Conservation (phyloP, 35 echinoderm and acorn worm genomes). For the Eucidaris tribuloides region DNA sequence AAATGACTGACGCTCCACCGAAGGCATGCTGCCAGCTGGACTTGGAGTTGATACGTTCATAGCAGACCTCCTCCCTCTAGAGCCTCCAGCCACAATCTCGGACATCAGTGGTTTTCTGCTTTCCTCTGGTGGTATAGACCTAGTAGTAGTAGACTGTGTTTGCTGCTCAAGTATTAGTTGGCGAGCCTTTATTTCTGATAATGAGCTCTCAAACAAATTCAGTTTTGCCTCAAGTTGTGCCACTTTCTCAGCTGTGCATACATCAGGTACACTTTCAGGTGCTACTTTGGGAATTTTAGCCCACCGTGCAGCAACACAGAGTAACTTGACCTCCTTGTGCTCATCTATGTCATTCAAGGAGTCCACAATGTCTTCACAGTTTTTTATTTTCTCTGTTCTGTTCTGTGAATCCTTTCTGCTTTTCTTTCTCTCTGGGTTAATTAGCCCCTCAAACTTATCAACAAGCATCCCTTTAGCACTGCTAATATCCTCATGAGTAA, state of each 20-base stretch:
- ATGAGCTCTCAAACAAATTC: background rate
- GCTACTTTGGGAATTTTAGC: background rate
- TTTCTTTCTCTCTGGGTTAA: background rate
- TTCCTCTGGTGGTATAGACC: no score
- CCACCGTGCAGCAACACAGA: background rate
- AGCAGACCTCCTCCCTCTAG: background rate
- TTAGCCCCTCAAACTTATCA: background rate
- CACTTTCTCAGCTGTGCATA: background rate
- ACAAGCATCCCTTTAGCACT: background rate
- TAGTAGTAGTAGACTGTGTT: background rate
- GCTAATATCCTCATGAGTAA: background rate
- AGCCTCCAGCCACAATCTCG: background rate
- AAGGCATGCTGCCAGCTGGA: background rate
- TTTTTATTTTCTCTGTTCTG: background rate
- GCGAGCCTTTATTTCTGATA: background rate
- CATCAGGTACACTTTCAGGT: background rate
- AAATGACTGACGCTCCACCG: background rate
- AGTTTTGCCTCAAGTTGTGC: background rate
- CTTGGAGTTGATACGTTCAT: background rate
- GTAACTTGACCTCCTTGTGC: background rate
- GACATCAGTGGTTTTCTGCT: background rate
- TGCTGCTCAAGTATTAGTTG: background rate
- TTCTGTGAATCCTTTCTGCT: background rate
- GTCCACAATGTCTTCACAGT: background rate
- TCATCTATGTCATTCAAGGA: background rate